phyloP scores from a whole-genome alignment of 2,797 vertebrate genomes.

The Peromyscus melanophrys region DNA sequence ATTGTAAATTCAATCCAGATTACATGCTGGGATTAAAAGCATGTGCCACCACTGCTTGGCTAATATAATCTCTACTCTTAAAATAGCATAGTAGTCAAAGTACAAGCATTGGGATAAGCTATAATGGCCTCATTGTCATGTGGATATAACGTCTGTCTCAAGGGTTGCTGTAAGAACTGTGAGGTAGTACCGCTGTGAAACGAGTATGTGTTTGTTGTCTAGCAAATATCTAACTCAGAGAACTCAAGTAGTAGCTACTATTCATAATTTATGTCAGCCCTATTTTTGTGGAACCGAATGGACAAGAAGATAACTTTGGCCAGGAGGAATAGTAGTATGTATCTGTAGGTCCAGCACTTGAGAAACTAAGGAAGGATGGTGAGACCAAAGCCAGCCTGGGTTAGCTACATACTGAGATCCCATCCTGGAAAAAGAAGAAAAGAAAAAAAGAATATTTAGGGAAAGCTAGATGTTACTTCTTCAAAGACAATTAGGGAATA shows the following conservation, averaged over 20 bases:
- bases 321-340: not conserved
- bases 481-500: not conserved
- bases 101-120: not conserved
- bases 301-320: slow-evolving; percentile 35
- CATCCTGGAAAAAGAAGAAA: not conserved
- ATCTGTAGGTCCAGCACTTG: not conserved
- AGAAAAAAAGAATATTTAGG: not conserved
- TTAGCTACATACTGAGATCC: not conserved
- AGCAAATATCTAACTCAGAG: not conserved
- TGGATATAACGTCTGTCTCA: not conserved
- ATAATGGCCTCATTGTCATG: not conserved
- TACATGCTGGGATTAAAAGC: not conserved
- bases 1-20: too few species aligned
- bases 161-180: not conserved
- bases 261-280: slow-evolving; percentile 54
- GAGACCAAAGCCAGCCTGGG: not conserved
- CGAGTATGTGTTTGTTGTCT: slow-evolving; percentile 38
- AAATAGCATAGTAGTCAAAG: slow-evolving; percentile 12
- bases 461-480: not conserved
- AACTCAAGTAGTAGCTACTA: not conserved
- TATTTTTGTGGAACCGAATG: slow-evolving; percentile 46
- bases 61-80: slow-evolving; percentile 35
- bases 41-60: not conserved
- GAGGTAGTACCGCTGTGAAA: not conserved
- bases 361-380: not conserved